phyloP scores from a whole-genome alignment of 2,113 vertebrate genomes.

The Vombatus ursinus region DNA sequence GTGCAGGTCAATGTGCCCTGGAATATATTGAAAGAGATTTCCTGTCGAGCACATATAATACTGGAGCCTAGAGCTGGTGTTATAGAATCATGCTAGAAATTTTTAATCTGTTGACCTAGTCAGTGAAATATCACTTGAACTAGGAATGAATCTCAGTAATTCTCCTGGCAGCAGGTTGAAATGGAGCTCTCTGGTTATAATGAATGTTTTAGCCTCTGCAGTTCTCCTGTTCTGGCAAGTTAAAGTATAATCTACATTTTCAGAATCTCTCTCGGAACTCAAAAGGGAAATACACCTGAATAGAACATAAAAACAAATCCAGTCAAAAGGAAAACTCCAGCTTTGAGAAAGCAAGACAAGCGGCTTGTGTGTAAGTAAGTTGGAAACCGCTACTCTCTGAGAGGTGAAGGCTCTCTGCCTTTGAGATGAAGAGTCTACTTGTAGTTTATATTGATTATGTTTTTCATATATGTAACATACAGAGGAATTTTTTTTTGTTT shows the following conservation, averaged over 20 bases:
- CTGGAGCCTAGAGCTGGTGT: background rate
- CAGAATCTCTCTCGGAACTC: slow-evolving; percentile 46
- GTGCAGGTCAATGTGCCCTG: slow-evolving; percentile 42
- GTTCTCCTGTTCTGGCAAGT: slow-evolving; percentile 1
- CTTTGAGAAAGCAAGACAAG: background rate
- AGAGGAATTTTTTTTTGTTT: no score
- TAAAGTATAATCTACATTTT: slow-evolving; percentile 39
- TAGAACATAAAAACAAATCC: slow-evolving; percentile 39
- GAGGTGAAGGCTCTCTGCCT: background rate
- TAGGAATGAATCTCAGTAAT: slow-evolving; percentile 29
- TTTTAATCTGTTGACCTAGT: slow-evolving; percentile 31
- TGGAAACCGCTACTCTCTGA: slow-evolving; percentile 22
- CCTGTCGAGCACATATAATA: background rate
- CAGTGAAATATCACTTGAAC: slow-evolving; percentile 22
- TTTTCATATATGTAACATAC: background rate
- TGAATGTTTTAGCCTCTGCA: slow-evolving; percentile 12
- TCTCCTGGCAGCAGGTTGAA: slow-evolving; percentile 15
- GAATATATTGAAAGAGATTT: background rate
- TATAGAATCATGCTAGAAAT: background rate
- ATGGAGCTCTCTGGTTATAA: background rate
- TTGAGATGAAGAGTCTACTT: slow-evolving; percentile 52
- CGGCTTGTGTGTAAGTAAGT: slow-evolving; percentile 16
- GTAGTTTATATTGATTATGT: slow-evolving; percentile 44
- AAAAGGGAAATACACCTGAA: slow-evolving; percentile 35
- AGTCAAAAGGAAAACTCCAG: slow-evolving; percentile 37